A percentile compares a stretch with the other conserved stretches of the same genome.
These are phyloP conservation scores for roundworm (Caenorhabditis elegans) DNA, from an alignment of 1,140 invertebrate species.

Conservation along the genomic window DNA sequence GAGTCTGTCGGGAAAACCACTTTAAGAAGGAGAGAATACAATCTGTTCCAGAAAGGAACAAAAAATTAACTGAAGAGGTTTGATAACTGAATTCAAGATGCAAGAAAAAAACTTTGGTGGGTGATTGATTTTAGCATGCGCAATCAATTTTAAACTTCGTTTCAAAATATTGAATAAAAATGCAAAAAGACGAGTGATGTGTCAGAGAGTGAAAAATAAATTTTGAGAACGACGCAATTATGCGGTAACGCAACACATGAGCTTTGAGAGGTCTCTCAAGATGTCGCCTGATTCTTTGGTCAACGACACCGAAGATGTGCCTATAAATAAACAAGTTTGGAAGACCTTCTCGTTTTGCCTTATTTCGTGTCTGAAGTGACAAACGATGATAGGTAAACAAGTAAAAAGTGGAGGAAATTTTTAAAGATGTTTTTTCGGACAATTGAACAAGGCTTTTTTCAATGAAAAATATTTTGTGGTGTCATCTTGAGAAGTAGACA, in stretches of 20 bases:
- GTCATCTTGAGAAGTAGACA: too few relatives aligned
- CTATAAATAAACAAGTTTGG: neutral
- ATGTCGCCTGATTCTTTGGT: neutral
- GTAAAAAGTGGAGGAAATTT: neutral
- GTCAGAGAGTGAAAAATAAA: neutral
- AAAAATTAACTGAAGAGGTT: neutral
- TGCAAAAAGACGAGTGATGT: neutral
- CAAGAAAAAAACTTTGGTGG: neutral
- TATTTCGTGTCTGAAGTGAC: neutral
- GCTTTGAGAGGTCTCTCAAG: conserved; percentile 24
- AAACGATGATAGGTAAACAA: neutral
- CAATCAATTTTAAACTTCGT: neutral
- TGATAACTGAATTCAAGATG: neutral
- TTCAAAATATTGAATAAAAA: neutral
- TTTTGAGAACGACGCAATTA: conserved; percentile 20
- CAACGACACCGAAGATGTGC: neutral
- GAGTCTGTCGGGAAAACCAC: conserved; percentile 68
- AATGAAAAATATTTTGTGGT: too few relatives aligned
- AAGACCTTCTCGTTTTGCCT: too few relatives aligned
- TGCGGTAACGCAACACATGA: conserved; percentile 21
- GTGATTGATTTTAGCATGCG: neutral
- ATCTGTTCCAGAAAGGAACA: neutral
- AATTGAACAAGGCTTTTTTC: neutral
- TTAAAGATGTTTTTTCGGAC: neutral
- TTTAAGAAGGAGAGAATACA: conserved; percentile 13